Percentiles rank a stretch among this genome's conserved stretches.
Conservation (phyloP, 2,113 vertebrate species). For the Pteruthius melanotis region DNA sequence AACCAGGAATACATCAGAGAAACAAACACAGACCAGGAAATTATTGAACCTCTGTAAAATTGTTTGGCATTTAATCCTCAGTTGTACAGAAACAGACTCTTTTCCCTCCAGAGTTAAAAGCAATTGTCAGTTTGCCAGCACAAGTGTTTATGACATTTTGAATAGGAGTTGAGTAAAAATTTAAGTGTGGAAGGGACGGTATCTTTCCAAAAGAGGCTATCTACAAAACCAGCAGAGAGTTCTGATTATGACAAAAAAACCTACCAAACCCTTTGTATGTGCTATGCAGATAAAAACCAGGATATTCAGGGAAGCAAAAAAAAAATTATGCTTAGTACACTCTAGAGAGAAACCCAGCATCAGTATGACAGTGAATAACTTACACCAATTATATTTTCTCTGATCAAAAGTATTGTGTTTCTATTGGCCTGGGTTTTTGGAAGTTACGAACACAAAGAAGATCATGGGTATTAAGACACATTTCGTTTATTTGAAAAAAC, state of each 20-base stretch:
- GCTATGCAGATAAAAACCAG: neutral
- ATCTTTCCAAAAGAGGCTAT: neutral
- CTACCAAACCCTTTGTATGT: neutral
- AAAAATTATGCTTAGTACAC: neutral
- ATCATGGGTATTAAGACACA: neutral
- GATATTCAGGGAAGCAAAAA: neutral
- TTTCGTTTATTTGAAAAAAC: neutral
- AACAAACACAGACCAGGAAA: neutral
- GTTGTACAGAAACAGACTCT: neutral
- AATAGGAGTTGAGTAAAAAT: neutral
- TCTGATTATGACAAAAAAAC: neutral
- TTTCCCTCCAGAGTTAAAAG: neutral
- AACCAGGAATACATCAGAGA: neutral
- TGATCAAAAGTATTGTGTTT: neutral
- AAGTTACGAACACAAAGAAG: neutral
- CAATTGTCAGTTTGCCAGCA: neutral
- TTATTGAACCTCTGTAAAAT: neutral
- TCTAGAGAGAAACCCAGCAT: neutral
- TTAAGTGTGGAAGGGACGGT: neutral
- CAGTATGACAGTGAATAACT: neutral
- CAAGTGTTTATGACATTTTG: neutral
- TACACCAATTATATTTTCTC: neutral
- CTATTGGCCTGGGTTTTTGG: neutral
- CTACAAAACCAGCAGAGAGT: neutral
- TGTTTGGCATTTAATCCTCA: neutral